Evolutionary conservation across 2,113 vertebrate genomes (phyloP).

Genomic region (Menura novaehollandiae): DNA sequence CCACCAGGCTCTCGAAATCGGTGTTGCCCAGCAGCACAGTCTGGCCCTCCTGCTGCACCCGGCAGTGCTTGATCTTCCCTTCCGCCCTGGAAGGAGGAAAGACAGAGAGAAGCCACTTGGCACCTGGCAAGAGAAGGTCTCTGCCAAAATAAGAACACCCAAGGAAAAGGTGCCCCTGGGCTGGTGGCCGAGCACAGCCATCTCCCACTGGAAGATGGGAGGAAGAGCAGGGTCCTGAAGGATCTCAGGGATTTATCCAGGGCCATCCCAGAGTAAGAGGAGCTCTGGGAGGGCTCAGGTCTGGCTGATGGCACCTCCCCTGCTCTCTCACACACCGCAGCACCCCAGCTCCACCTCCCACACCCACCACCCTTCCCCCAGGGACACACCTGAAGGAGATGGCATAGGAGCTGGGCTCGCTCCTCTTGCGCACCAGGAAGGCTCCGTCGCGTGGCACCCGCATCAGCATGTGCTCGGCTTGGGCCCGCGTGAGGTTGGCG

Average conservation of each 20-base stretch:
- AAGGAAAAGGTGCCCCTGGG: neutral
- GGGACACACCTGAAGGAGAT: constrained; percentile 91
- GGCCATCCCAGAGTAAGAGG: neutral
- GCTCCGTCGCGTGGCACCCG: constrained; percentile 93
- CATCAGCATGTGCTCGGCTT: constrained; percentile 98
- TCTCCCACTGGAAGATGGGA: neutral
- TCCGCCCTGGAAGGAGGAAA: constrained; percentile 80
- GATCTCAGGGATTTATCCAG: neutral
- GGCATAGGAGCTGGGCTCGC: constrained; percentile 91
- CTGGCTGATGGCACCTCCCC: neutral
- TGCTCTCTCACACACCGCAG: neutral
- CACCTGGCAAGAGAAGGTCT: neutral
- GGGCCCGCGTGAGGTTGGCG: constrained; percentile 86
- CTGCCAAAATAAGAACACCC: neutral
- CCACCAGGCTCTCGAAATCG: constrained; percentile 95
- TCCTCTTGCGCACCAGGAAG: constrained; percentile 94
- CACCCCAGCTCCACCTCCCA: neutral
- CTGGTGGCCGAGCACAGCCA: neutral
- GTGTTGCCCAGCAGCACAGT: constrained; percentile 91
- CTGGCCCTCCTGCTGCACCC: constrained; percentile 96
- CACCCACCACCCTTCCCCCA: neutral
- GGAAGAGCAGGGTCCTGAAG: neutral
- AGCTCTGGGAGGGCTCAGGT: neutral
- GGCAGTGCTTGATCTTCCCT: constrained; percentile 98
- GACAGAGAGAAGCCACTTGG: neutral